A percentile compares a stretch with the other conserved stretches of the same genome.
These are phyloP conservation scores for Plodia interpunctella DNA, from an alignment of 1,140 invertebrate species.

Conservation along the genomic window DNA sequence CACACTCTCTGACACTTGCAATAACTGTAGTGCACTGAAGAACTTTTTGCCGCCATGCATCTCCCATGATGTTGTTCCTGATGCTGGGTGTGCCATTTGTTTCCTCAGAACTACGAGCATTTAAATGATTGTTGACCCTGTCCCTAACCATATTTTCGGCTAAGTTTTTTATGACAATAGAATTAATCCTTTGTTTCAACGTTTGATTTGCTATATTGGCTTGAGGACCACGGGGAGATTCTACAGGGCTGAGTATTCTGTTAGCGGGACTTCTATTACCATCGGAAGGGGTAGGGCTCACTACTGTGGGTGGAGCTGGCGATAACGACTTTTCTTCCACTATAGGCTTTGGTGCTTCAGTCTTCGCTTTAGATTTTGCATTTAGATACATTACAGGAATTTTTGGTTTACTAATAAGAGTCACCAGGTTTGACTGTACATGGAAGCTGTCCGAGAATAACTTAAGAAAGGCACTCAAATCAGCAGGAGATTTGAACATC, in stretches of 20 bases:
- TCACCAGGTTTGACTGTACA: constrained; percentile 93
- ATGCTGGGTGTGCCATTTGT: constrained; percentile 56
- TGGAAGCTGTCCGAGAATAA: constrained; percentile 94
- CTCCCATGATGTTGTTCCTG: constrained; percentile 79
- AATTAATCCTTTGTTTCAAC: constrained; percentile 91
- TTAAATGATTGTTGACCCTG: constrained; percentile 77
- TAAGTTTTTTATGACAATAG: constrained; percentile 90
- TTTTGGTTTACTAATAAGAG: constrained; percentile 84
- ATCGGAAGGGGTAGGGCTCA: constrained; percentile 69
- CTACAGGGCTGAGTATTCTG: constrained; percentile 65
- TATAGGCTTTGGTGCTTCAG: constrained; percentile 67
- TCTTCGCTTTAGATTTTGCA: constrained; percentile 67
- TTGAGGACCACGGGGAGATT: constrained; percentile 70
- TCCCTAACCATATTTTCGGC: constrained; percentile 94
- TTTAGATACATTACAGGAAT: constrained; percentile 78
- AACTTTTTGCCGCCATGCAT: constrained; percentile 88
- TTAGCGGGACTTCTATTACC: constrained; percentile 62
- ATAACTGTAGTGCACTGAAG: constrained; percentile 88
- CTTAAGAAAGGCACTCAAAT: constrained; percentile 91
- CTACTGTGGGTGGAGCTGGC: constrained; percentile 49
- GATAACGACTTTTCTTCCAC: constrained; percentile 54
- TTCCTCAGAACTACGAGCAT: constrained; percentile 54
- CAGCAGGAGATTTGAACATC: constrained; percentile 91
- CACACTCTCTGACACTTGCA: constrained; percentile 85
- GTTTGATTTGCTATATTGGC: constrained; percentile 81